Percentiles rank a stretch among this genome's conserved stretches.
These are phyloP conservation scores for Strigamia crassipes DNA, from an alignment of 2,888 invertebrate species.

Conservation along the genomic window DNA sequence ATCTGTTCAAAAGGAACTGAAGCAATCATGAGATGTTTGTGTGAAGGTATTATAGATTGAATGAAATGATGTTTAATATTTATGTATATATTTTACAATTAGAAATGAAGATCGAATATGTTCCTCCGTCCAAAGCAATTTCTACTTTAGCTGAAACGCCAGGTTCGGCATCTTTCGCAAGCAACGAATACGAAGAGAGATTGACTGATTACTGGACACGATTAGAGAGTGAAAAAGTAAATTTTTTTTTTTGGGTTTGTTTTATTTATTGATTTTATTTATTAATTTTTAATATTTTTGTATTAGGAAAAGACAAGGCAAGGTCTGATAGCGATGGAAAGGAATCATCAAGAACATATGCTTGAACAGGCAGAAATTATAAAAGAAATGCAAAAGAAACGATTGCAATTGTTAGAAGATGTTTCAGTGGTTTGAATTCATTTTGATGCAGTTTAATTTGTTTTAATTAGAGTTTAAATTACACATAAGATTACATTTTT, in stretches of 20 bases:
- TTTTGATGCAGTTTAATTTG: not conserved
- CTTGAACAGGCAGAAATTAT: constrained; percentile 43
- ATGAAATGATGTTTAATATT: not conserved
- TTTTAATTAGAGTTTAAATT: constrained; percentile 7
- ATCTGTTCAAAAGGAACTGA: constrained; percentile 44
- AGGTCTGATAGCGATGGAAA: constrained; percentile 44
- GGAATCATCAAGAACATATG: constrained; percentile 43
- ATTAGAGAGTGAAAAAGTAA: constrained; percentile 30
- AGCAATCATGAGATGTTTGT: constrained; percentile 46
- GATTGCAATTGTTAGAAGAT: constrained; percentile 43
- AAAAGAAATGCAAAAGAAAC: constrained; percentile 35
- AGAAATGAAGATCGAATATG: not conserved
- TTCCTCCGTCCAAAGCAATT: constrained; percentile 15
- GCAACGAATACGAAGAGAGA: not conserved
- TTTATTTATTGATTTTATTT: not conserved
- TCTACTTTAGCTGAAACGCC: not conserved
- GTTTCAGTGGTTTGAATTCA: constrained; percentile 5
- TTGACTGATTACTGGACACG: constrained; percentile 11
- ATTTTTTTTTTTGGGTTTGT: not conserved
- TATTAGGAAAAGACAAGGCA: constrained; percentile 45
- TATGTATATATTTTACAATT: not conserved
- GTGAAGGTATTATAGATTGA: constrained; percentile 32
- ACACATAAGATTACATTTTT: too few relatives aligned
- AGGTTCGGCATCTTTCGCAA: not conserved
- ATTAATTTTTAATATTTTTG: not conserved